Base-by-base conservation (phyloP, 1,140 invertebrate species). In the Akabosia matsudoensis region DNA sequence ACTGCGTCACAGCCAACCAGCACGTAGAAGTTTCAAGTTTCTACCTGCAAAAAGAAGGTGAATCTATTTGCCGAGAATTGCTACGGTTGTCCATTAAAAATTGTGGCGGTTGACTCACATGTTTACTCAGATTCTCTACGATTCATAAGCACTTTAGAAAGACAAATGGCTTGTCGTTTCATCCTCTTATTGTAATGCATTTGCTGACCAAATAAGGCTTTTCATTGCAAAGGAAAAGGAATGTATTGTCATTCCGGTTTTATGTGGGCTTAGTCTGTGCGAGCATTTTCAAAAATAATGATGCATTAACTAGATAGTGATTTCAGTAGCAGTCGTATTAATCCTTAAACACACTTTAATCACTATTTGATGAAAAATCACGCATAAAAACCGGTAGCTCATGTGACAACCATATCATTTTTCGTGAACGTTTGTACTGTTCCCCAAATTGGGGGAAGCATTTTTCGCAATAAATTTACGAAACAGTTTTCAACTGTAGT, bases 61-160 rank as follows among this genome's bases (percentile, higher is more conserved):
- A n/a, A n/a, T n/a, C n/a, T n/a, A n/a, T n/a, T n/a, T n/a, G n/a
- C n/a, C n/a, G n/a, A 56, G 7, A 45, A 45, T 10, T 56, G 54
- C 24, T 56, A 56, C 54, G 54, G 54, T 16, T 22, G n/a, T 56
- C 54, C 54, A 56, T 56, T 45, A 56, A 56, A 56, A 56, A 56
- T 56, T 56, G 54, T 56, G 54, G 7, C 7, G 37, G 37, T 45
- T 45, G 7, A 45, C 37, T 10, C 37, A 45, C 37, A 45, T 45
- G 18, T 56, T 56, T 56, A 56, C 54, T 16, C 22, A n/a, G 22
- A 4, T 56, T 13, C 54, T 22, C 24, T 22, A 56, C 13, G 28
- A 67, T 67, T 67, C 61, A 67, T 67, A 67, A 67, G 26, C 61
- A 67, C 61, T 67, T 67, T 30, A 31, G 61, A 67, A 67, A 67